Percentiles rank a stretch among this genome's conserved stretches.
Conservation (phyloP, 2,797 vertebrate genomes). For the Lepidocolaptes lacrymiger region DNA sequence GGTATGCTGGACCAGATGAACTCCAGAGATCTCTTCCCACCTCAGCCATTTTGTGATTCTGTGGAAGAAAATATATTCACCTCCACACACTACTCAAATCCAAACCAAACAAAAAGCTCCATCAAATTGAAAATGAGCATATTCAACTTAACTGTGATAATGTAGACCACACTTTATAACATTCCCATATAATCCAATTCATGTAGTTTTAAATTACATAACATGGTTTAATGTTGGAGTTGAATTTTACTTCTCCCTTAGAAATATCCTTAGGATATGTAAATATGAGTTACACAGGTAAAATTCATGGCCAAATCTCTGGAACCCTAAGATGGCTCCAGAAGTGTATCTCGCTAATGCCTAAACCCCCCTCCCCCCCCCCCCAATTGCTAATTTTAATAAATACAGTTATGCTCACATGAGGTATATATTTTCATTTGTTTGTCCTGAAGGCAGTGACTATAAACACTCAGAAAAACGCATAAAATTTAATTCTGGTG, state of each 20-base stretch:
- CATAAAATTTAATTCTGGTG: background rate
- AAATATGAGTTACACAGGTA: background rate
- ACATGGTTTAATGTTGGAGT: background rate
- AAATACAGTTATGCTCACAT: background rate
- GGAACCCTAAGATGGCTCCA: background rate
- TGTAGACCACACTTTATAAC: background rate
- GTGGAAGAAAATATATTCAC: background rate
- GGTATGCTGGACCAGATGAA: background rate
- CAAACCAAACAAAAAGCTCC: background rate
- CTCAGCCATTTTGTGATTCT: background rate
- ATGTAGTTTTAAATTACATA: background rate
- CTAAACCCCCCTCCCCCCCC: accelerated
- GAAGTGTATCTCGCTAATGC: background rate
- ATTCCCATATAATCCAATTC: background rate
- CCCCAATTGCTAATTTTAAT: background rate
- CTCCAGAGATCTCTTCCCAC: background rate
- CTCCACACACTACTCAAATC: background rate
- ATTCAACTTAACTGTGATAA: background rate
- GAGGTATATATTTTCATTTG: background rate
- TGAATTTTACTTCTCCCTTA: background rate
- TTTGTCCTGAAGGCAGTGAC: background rate
- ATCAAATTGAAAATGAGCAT: background rate
- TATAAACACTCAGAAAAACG: background rate
- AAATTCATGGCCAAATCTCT: background rate
- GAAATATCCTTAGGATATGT: background rate